Base-by-base conservation (phyloP, 1,140 invertebrate species). In the Eriosoma lanigerum region DNA sequence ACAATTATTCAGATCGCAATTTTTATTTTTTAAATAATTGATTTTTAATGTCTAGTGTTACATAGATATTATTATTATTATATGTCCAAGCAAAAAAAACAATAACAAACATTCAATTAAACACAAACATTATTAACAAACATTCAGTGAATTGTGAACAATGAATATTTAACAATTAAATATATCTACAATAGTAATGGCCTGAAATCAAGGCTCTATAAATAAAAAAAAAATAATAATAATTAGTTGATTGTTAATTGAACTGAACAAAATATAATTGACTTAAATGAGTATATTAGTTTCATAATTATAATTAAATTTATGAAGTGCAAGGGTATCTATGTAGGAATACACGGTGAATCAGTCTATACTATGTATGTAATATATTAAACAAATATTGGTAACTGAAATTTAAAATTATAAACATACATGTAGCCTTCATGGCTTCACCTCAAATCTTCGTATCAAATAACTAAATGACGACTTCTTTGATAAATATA, bases 311-410 rank as follows among this genome's bases (percentile, higher is more conserved):
- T 68, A 68, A 46, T 68, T 46, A n/a, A 38, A 62, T 32, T 32
- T 38, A 19, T 44, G 62, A 68, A 48, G 64, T 68, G 64, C 38
- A 24, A 0, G n/a, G 32, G 32, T 38, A 38, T 38, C 32, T 68
- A 48, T 13, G 24, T 48, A 17, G 21, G 44, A 46, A 68, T 46
- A 68, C 13, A 68, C 21, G 21, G 64, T 68, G 38, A 64, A 68
- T 68, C 64, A 68, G 64, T 68, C 64, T 68, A 68, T 64, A 64
- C 32, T 68, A 68, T 46, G n/a, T 24, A 68, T 68, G 12, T 24
- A 68, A 15, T 68, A 68, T 26, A 38, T 17, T 68, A 64, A 68
- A 44, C 19, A 50, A 73, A 73, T 73, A 56, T 54, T 56, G 50
- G 72, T 75, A 54, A 56, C 50, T n/a, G 13, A 54, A 56, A 32